Percentiles rank a stretch among this genome's conserved stretches.
phyloP scores from a whole-genome alignment of 2,888 invertebrate genomes.

The Phengaris alcon region DNA sequence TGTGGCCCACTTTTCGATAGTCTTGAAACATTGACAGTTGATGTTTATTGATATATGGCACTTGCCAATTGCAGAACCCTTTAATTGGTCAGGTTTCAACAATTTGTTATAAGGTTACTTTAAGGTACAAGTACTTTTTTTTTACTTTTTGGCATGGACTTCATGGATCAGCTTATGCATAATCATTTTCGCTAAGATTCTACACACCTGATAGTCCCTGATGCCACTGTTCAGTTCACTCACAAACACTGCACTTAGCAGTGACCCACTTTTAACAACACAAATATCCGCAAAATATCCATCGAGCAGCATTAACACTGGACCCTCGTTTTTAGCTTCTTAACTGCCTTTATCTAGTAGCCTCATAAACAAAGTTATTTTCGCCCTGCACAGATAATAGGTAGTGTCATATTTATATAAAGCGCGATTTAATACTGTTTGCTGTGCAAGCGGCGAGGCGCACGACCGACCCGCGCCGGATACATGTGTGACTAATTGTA shows the following conservation, averaged over 20 bases:
- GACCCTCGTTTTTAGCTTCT: neutral
- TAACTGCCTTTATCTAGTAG: conserved; percentile 1
- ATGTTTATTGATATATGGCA: conserved; percentile 12
- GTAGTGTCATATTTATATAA: conserved; percentile 28
- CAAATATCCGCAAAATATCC: conserved; percentile 29
- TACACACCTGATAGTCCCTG: conserved; percentile 11
- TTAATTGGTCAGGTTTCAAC: neutral
- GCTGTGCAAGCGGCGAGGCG: conserved; percentile 41
- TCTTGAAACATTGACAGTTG: neutral
- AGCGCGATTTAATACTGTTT: conserved; percentile 36
- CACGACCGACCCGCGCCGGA: conserved; percentile 66
- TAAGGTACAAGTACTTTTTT: too few relatives aligned
- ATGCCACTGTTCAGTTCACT: conserved; percentile 14
- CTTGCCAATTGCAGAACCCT: conserved; percentile 13
- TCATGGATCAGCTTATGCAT: neutral
- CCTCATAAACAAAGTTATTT: conserved; percentile 11
- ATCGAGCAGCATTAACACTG: conserved; percentile 30
- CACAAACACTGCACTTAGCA: conserved; percentile 18
- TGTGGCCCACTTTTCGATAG: neutral
- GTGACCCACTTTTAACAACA: conserved; percentile 1
- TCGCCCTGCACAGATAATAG: conserved; percentile 29
- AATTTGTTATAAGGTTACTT: too few relatives aligned
- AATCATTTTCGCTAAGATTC: neutral
- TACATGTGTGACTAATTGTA: conserved; percentile 76
- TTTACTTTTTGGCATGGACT: too few relatives aligned